These are phyloP conservation scores for Apodemia hepburni DNA, from an alignment of 2,888 invertebrate genomes.

Conservation along the genomic window DNA sequence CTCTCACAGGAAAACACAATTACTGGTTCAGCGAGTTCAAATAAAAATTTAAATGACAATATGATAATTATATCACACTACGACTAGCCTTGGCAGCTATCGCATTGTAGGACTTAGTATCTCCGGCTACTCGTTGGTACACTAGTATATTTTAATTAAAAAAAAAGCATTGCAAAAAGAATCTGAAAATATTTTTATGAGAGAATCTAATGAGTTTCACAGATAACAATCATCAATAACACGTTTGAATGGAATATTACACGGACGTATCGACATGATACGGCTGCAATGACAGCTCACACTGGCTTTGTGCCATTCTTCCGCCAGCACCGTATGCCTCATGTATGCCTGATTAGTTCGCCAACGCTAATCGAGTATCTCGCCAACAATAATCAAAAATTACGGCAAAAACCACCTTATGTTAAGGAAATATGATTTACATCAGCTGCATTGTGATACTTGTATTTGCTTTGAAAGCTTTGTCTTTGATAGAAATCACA, in stretches of 20 bases:
- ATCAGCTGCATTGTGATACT: not conserved
- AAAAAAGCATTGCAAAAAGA: not conserved
- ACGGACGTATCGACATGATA: not conserved
- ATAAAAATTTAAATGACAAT: too few relatives aligned
- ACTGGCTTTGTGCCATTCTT: conserved; percentile 14
- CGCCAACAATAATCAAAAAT: not conserved
- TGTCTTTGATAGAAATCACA: conserved; percentile 4
- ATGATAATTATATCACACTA: too few relatives aligned
- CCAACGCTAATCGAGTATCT: conserved; percentile 29
- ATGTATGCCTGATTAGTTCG: conserved; percentile 18
- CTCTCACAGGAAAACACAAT: too few relatives aligned
- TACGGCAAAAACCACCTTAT: conserved; percentile 17
- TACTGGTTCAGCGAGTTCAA: too few relatives aligned
- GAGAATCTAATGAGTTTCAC: not conserved
- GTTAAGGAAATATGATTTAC: not conserved
- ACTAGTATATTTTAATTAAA: too few relatives aligned
- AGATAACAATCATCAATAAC: conserved; percentile 1
- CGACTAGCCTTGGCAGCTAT: too few relatives aligned
- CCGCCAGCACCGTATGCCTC: conserved; percentile 4
- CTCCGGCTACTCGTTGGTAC: too few relatives aligned
- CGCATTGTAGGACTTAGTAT: too few relatives aligned
- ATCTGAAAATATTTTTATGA: not conserved
- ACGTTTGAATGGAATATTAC: not conserved
- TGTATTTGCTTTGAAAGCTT: not conserved
- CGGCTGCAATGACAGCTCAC: conserved; percentile 15